These are phyloP conservation scores for Lasiurus cinereus DNA, from an alignment of 2,113 vertebrate genomes.

Conservation along the genomic window DNA sequence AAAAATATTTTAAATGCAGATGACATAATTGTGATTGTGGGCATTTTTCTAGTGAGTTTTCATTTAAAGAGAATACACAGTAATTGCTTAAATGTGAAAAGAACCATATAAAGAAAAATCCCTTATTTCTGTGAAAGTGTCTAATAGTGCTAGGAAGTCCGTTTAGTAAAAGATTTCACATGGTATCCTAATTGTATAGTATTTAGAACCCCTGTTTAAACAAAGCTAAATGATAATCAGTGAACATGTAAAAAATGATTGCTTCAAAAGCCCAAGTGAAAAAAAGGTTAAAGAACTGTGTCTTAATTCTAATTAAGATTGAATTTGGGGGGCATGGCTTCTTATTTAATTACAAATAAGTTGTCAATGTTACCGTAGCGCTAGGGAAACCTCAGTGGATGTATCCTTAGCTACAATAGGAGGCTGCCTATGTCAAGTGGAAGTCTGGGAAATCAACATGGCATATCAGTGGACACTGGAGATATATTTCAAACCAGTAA, in stretches of 20 bases:
- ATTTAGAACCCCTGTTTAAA: conserved; percentile 9
- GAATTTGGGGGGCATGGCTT: conserved; percentile 40
- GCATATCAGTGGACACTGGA: not conserved
- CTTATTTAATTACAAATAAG: conserved; percentile 64
- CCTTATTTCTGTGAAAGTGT: not conserved
- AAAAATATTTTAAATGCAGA: not conserved
- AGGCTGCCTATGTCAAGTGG: not conserved
- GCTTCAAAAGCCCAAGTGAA: conserved; percentile 64
- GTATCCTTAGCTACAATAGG: not conserved
- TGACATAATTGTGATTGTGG: not conserved
- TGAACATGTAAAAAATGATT: conserved; percentile 41
- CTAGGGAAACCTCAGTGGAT: not conserved
- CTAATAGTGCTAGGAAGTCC: not conserved
- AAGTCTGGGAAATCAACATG: conserved; percentile 49
- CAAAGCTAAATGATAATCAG: conserved; percentile 43
- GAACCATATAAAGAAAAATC: not conserved
- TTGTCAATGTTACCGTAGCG: not conserved
- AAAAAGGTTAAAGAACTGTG: conserved; percentile 64
- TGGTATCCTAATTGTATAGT: not conserved
- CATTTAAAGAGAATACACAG: not conserved
- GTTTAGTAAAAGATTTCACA: not conserved
- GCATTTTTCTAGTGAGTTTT: conserved; percentile 26
- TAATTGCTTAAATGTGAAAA: not conserved
- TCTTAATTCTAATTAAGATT: conserved; percentile 67
- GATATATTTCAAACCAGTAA: conserved; percentile 22